phyloP scores from a whole-genome alignment of 2,113 vertebrate genomes.

The human (Homo sapiens) region DNA sequence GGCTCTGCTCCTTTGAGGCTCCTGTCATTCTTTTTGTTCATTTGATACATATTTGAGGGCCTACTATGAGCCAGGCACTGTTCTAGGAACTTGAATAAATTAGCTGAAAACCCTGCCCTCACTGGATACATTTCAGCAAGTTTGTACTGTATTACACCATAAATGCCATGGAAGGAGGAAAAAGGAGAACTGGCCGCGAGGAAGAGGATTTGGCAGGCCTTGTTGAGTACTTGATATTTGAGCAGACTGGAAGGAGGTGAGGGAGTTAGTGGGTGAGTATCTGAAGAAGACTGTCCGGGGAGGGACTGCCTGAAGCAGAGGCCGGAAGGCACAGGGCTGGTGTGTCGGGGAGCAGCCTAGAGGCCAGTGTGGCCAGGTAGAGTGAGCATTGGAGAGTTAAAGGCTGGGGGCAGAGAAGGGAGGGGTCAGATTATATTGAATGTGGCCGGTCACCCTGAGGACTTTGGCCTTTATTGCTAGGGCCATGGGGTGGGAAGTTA shows the following conservation, averaged over 20 bases:
- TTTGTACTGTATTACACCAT: neutral
- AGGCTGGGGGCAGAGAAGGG: neutral
- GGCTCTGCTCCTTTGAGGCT: neutral
- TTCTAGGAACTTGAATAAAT: neutral
- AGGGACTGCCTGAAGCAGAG: neutral
- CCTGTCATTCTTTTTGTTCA: neutral
- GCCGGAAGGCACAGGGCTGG: neutral
- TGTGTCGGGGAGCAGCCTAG: neutral
- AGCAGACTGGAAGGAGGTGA: neutral
- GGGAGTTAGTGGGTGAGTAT: neutral
- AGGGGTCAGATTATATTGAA: neutral
- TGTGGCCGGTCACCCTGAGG: neutral
- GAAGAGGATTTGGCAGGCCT: neutral
- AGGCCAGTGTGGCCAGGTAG: neutral
- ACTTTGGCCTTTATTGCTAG: neutral
- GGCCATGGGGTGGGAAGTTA: neutral
- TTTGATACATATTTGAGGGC: neutral
- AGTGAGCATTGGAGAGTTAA: neutral
- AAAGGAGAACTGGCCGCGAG: neutral
- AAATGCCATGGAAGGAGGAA: neutral
- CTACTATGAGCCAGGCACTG: neutral
- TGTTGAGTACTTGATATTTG: neutral
- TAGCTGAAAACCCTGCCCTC: neutral
- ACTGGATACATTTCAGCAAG: neutral
- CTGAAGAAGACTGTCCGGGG: neutral